Percentiles rank a stretch among this genome's conserved stretches.
These are phyloP conservation scores for Pollachius pollachius DNA, from an alignment of 2,113 vertebrate species.

Conservation along the genomic window DNA sequence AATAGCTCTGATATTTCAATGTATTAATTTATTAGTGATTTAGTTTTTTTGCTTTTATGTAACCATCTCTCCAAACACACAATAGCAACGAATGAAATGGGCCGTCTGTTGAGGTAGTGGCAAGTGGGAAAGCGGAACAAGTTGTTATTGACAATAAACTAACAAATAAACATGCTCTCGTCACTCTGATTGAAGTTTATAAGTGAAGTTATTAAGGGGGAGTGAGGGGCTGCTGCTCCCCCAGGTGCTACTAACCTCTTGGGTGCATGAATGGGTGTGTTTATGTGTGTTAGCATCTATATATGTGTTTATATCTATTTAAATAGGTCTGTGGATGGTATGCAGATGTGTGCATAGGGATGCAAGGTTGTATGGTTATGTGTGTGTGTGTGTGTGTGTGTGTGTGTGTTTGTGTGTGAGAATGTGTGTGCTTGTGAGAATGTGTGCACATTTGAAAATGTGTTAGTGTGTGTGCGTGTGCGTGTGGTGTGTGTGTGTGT, in stretches of 20 bases:
- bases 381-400: too few species aligned
- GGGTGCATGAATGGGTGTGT: conserved; percentile 1
- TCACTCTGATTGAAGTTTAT: too few species aligned
- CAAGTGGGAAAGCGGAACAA: background rate
- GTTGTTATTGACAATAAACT: background rate
- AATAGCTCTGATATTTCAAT: conserved; percentile 35
- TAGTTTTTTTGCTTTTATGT: conserved; percentile 24
- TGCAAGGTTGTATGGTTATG: too few species aligned
- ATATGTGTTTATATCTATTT: too few species aligned
- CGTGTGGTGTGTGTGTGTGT: conserved; percentile 11
- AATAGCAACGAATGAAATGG: conserved; percentile 32
- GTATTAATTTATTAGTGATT: conserved; percentile 9
- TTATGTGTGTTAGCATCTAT: conserved; percentile 4
- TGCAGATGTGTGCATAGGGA: too few species aligned
- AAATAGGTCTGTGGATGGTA: too few species aligned
- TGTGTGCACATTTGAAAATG: too few species aligned
- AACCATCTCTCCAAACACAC: conserved; percentile 21
- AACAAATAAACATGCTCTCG: background rate
- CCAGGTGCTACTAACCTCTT: background rate
- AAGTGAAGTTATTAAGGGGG: conserved; percentile 15
- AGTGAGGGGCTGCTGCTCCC: too few species aligned
- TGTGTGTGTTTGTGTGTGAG: too few species aligned
- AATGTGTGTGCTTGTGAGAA: too few species aligned
- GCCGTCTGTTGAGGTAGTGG: conserved; percentile 8
- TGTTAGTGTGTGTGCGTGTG: too few species aligned